Evolutionary conservation across 2,888 invertebrate genomes (phyloP).

Genomic region (Sialis fuliginosa): DNA sequence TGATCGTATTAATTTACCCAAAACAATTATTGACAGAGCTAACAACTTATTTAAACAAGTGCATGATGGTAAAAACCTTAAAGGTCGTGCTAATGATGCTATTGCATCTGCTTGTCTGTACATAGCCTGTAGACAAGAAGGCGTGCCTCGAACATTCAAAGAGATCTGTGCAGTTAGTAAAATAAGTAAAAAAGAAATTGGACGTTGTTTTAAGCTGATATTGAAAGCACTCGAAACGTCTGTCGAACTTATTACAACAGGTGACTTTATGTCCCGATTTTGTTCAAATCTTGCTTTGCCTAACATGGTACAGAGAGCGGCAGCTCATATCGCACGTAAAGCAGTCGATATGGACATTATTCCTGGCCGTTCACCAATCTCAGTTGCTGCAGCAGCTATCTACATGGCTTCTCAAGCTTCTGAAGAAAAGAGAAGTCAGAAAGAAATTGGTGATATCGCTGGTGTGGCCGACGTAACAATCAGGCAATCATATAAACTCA

Average conservation of each 20-base stretch:
- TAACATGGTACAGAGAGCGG: constrained; percentile 78
- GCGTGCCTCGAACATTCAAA: constrained; percentile 96
- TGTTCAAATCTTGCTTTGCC: constrained; percentile 90
- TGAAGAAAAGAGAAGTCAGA: constrained; percentile 83
- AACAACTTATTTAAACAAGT: constrained; percentile 97
- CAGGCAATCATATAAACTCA: constrained; percentile 88
- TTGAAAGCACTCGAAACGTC: constrained; percentile 91
- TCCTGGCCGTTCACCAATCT: constrained; percentile 94
- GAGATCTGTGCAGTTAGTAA: constrained; percentile 99
- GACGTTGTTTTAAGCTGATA: constrained; percentile 93
- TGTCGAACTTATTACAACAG: constrained; percentile 93
- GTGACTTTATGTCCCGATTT: constrained; percentile 98
- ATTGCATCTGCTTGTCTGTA: constrained; percentile 98
- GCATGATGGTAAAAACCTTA: constrained; percentile 88
- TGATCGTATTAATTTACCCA: constrained; percentile 90
- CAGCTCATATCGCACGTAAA: constrained; percentile 90
- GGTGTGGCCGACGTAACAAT: constrained; percentile 98
- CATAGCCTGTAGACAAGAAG: constrained; percentile 96
- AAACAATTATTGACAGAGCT: constrained; percentile 92
- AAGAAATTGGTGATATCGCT: constrained; percentile 96
- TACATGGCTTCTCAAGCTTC: constrained; percentile 99
- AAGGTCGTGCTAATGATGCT: constrained; percentile 88
- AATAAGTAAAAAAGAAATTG: constrained; percentile 98
- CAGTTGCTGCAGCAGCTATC: constrained; percentile 97
- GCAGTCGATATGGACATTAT: constrained; percentile 96